phyloP scores from a whole-genome alignment of 2,888 invertebrate species.

The Trichopria drosophilae region DNA sequence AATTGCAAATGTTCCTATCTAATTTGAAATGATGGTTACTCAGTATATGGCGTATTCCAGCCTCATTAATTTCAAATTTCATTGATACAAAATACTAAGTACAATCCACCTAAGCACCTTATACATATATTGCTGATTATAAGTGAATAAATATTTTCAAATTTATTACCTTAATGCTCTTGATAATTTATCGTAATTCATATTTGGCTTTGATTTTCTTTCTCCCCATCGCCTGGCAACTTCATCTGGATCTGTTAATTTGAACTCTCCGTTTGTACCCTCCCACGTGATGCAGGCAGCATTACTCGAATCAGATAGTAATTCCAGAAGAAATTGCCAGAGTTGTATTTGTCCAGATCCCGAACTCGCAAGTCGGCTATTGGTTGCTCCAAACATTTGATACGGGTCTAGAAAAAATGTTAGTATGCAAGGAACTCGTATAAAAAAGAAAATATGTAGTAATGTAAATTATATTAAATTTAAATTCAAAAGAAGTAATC shows the following conservation, averaged over 20 bases:
- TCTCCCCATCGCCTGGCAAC: conserved; percentile 99
- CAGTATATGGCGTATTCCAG: too few relatives aligned
- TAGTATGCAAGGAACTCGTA: not conserved
- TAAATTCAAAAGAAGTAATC: too few relatives aligned
- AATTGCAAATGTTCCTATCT: too few relatives aligned
- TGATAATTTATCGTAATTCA: conserved; percentile 99
- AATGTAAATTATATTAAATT: too few relatives aligned
- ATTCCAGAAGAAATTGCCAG: conserved; percentile 98
- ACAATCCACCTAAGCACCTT: too few relatives aligned
- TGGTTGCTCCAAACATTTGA: conserved; percentile 96
- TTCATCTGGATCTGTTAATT: conserved; percentile 97
- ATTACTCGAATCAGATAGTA: conserved; percentile 93
- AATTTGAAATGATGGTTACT: too few relatives aligned
- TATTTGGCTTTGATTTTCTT: conserved; percentile 98
- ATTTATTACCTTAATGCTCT: conserved; percentile 85
- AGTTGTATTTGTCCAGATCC: conserved; percentile 97
- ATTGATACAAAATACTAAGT: too few relatives aligned
- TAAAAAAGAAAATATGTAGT: too few relatives aligned
- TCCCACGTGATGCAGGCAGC: conserved; percentile 98
- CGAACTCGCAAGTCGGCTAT: conserved; percentile 94
- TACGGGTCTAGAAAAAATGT: conserved; percentile 82
- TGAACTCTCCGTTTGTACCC: conserved; percentile 97
- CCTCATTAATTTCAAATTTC: too few relatives aligned
- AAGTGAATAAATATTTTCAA: not conserved
- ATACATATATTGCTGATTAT: too few relatives aligned